Conservation (phyloP, 2,888 invertebrate species). For the Rhopalosiphum nymphaeae region DNA sequence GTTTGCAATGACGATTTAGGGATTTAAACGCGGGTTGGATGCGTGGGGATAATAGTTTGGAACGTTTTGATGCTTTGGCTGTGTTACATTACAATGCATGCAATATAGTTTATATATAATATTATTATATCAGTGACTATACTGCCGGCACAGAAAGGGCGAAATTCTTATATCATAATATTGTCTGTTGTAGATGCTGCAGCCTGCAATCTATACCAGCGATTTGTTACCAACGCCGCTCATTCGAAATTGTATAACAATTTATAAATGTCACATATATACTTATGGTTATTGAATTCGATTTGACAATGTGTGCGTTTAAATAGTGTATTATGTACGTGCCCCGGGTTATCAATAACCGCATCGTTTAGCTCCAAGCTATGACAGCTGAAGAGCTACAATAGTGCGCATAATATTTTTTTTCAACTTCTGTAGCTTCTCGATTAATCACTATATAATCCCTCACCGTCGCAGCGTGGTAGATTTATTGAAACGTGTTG, state of each 20-base stretch:
- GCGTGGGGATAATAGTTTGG: neutral
- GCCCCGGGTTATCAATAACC: conserved; percentile 48
- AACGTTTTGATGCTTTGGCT: neutral
- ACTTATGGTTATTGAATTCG: conserved; percentile 24
- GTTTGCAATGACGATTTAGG: neutral
- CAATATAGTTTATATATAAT: neutral
- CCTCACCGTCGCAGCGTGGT: conserved; percentile 19
- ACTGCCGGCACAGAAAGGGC: neutral
- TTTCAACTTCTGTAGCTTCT: neutral
- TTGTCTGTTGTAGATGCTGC: neutral
- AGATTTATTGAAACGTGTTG: conserved; percentile 57
- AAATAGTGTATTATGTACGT: conserved; percentile 21
- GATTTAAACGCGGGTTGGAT: conserved; percentile 11
- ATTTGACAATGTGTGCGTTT: conserved; percentile 18
- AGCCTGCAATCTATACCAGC: neutral
- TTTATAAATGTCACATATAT: conserved; percentile 9
- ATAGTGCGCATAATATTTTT: conserved; percentile 13
- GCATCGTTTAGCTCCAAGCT: conserved; percentile 46
- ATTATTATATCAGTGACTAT: neutral
- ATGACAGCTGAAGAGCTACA: conserved; percentile 59
- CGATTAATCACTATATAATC: conserved; percentile 53
- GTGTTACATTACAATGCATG: neutral
- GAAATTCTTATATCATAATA: neutral
- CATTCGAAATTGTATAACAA: neutral
- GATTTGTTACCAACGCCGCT: neutral